Evolutionary conservation across 2,113 vertebrate species (phyloP).

Genomic region (Arizona elegans): DNA sequence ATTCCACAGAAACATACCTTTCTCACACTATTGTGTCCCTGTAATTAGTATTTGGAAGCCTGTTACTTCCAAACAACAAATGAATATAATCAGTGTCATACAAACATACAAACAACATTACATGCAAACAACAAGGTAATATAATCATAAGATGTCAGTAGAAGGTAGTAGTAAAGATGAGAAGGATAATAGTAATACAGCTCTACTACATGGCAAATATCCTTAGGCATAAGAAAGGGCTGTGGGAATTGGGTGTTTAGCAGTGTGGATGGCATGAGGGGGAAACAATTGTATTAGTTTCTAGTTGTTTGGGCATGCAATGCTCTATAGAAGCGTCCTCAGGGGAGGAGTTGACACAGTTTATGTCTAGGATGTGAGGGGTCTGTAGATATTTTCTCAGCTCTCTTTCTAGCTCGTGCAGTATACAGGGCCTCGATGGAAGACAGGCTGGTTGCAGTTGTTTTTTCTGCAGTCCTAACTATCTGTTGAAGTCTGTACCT

Average conservation of each 20-base stretch:
- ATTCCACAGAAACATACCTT: neutral
- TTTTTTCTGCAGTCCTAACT: neutral
- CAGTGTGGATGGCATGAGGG: neutral
- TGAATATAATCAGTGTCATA: neutral
- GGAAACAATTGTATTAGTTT: neutral
- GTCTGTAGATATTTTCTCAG: neutral
- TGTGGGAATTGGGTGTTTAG: neutral
- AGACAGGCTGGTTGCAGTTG: neutral
- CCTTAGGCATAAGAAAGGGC: neutral
- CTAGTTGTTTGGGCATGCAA: neutral
- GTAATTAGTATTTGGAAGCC: neutral
- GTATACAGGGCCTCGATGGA: neutral
- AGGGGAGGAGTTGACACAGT: neutral
- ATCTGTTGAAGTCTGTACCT: neutral
- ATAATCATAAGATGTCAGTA: neutral
- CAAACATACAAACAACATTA: neutral
- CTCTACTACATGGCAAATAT: neutral
- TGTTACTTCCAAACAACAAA: neutral
- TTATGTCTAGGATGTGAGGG: neutral
- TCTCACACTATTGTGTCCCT: neutral
- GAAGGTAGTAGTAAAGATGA: neutral
- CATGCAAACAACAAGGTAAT: neutral
- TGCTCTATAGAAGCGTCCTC: neutral
- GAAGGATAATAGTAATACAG: neutral
- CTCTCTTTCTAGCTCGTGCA: neutral